Percentiles rank a stretch among this genome's conserved stretches.
Conservation (phyloP, 1,140 invertebrate genomes). For the Macrosteles quadrilineatus region DNA sequence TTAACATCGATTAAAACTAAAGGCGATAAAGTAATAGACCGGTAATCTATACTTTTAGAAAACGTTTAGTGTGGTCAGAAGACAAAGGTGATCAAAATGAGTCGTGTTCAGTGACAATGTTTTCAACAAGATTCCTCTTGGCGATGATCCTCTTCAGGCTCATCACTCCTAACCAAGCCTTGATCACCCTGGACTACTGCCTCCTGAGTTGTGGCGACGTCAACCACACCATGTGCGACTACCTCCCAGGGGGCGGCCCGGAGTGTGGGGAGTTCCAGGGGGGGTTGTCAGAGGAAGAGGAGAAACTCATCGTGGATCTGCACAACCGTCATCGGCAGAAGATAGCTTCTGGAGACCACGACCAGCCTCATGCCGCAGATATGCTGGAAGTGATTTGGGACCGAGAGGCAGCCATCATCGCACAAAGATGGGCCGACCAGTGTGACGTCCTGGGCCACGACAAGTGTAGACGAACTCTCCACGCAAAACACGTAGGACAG, state of each 20-base stretch:
- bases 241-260: not conserved
- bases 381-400: not conserved
- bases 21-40: no score
- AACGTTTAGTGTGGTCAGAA: no score
- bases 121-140: no score
- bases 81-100: no score
- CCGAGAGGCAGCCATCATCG: not conserved
- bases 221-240: conserved; percentile 10
- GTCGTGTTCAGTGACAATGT: no score
- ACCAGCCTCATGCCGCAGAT: not conserved
- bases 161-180: no score
- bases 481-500: not conserved
- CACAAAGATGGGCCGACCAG: not conserved
- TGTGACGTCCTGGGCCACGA: not conserved
- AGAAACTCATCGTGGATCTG: not conserved
- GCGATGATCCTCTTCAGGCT: no score
- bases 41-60: no score
- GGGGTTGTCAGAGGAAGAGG: not conserved
- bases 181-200: conserved; percentile 1
- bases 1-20: no score
- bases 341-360: not conserved
- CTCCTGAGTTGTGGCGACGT: not conserved
- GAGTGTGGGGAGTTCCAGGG: not conserved
- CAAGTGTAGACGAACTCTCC: not conserved
- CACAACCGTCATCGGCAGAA: not conserved